Percentiles rank a stretch among this genome's conserved stretches.
phyloP scores from a whole-genome alignment of 53 echinoderm and acorn worm genomes.

The Stichopus horrens region DNA sequence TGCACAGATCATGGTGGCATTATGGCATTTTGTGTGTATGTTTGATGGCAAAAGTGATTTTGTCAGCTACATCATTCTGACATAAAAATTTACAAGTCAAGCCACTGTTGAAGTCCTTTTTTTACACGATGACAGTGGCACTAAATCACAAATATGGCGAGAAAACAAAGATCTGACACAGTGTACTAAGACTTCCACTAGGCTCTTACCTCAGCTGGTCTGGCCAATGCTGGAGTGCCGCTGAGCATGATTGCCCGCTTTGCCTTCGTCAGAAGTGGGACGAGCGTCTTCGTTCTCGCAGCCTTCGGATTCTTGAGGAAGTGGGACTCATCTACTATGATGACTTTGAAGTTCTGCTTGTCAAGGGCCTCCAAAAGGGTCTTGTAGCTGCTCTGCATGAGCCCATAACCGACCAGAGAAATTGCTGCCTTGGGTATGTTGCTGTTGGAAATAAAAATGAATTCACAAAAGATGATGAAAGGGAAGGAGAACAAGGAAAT shows the following conservation, averaged over 20 bases:
- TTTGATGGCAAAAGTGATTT: too few relatives aligned
- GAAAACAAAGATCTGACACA: too few relatives aligned
- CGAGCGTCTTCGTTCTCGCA: conserved; percentile 66
- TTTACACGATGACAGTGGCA: too few relatives aligned
- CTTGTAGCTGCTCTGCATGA: conserved; percentile 63
- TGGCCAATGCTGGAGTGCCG: conserved; percentile 79
- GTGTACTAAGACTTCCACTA: background rate
- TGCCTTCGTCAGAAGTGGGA: conserved; percentile 63
- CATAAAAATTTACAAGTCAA: too few relatives aligned
- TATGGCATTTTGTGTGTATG: too few relatives aligned
- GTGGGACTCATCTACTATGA: conserved; percentile 81
- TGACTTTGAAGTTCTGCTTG: conserved; percentile 64
- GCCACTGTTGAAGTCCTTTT: too few relatives aligned
- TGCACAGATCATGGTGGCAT: too few relatives aligned
- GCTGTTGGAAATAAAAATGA: conserved; percentile 33
- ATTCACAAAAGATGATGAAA: background rate
- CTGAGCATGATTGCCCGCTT: conserved; percentile 67
- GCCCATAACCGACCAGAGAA: conserved; percentile 72
- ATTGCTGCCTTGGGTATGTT: conserved; percentile 59
- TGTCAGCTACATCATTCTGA: too few relatives aligned
- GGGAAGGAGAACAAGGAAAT: too few relatives aligned
- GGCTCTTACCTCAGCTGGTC: conserved; percentile 72
- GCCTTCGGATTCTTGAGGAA: conserved; percentile 76
- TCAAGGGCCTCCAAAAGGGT: conserved; percentile 64
- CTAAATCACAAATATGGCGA: too few relatives aligned